phyloP scores from a whole-genome alignment of 2,113 vertebrate species.

The Cyphomyrus discorhynchus region DNA sequence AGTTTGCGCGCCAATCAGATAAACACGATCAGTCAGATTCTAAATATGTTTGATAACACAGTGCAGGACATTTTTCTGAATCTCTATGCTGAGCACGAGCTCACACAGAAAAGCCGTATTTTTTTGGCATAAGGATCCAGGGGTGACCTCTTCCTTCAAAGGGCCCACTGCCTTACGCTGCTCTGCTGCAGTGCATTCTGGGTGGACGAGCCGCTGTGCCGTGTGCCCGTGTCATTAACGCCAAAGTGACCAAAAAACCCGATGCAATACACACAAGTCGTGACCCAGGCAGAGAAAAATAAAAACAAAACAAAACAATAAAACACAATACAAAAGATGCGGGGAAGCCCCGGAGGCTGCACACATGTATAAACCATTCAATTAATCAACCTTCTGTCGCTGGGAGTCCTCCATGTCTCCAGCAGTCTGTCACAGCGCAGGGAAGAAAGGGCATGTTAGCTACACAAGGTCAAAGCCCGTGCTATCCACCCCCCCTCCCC shows the following conservation, averaged over 20 bases:
- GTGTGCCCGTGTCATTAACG: neutral
- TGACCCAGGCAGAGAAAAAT: conserved; percentile 12
- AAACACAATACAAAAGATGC: conserved; percentile 30
- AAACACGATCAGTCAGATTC: neutral
- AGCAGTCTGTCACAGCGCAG: conserved; percentile 48
- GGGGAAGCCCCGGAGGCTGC: conserved; percentile 20
- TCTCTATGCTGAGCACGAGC: neutral
- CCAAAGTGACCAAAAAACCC: neutral
- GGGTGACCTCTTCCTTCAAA: neutral
- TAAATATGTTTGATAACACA: neutral
- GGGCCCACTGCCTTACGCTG: neutral
- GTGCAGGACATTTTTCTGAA: neutral
- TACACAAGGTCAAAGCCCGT: neutral
- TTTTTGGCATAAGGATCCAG: neutral
- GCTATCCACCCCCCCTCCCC: neutral
- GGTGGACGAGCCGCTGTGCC: neutral
- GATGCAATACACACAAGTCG: neutral
- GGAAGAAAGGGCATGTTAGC: conserved; percentile 25
- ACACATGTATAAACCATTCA: conserved; percentile 36
- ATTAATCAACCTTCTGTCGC: conserved; percentile 48
- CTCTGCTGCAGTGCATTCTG: neutral
- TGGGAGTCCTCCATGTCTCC: conserved; percentile 49
- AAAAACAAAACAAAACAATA: conserved; percentile 20
- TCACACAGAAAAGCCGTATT: neutral
- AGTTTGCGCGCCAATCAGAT: neutral